Conservation (phyloP, 2,888 invertebrate genomes). For the Ophraella communa region DNA sequence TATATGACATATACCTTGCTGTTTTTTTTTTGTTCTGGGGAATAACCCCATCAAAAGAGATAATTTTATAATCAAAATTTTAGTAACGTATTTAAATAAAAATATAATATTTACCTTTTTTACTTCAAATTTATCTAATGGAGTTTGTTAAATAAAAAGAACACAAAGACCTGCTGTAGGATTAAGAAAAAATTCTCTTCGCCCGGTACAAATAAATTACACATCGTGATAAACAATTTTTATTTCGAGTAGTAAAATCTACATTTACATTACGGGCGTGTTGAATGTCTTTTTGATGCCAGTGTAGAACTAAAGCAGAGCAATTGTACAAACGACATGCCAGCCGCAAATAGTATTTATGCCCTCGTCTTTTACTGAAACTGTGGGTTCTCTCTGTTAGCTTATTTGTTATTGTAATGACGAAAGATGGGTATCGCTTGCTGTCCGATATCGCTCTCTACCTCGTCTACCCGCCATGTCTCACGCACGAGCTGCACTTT, state of each 20-base stretch:
- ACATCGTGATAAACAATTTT: background rate
- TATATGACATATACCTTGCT: too few species aligned
- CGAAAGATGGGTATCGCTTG: conserved; percentile 56
- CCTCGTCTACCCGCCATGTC: conserved; percentile 55
- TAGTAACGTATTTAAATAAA: too few species aligned
- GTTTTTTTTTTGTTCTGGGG: too few species aligned
- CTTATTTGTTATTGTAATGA: conserved; percentile 62
- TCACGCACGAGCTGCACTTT: conserved; percentile 49
- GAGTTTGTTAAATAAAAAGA: background rate
- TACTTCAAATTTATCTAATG: background rate
- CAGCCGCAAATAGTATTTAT: conserved; percentile 49
- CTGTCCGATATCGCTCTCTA: conserved; percentile 56
- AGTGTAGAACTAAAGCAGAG: conserved; percentile 21
- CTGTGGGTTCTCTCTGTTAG: conserved; percentile 55
- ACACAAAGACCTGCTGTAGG: background rate
- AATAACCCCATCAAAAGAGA: too few species aligned
- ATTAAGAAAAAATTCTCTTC: background rate
- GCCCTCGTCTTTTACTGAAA: conserved; percentile 52
- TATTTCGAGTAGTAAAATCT: background rate
- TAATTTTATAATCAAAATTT: too few species aligned
- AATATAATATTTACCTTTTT: background rate
- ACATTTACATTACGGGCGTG: conserved; percentile 1
- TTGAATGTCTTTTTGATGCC: conserved; percentile 11
- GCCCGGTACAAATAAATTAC: background rate
- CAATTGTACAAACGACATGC: conserved; percentile 26